phyloP scores from a whole-genome alignment of 2,797 vertebrate species.

The Tragopan temminckii region DNA sequence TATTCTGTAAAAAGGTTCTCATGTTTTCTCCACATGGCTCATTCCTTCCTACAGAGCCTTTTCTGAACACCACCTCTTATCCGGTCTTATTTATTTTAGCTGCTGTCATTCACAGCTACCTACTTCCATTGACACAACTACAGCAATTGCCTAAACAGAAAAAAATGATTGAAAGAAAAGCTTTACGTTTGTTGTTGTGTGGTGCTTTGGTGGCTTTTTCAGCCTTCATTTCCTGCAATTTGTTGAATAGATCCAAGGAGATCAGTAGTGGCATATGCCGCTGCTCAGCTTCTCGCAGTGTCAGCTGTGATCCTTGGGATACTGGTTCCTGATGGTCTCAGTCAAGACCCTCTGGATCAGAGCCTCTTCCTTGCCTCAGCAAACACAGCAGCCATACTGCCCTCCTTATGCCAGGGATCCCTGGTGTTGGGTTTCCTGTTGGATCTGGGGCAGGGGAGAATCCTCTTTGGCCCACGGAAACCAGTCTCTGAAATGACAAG shows the following conservation, averaged over 20 bases:
- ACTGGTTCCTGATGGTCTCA: not conserved
- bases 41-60: slow-evolving; percentile 27
- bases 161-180: not conserved
- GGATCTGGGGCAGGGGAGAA: not conserved
- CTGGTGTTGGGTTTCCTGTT: not conserved
- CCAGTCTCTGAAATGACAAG: not conserved
- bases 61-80: not conserved
- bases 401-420: not conserved
- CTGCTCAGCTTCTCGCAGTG: not conserved
- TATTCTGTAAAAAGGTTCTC: not conserved
- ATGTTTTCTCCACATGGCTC: not conserved
- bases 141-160: not conserved
- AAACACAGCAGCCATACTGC: too few relatives aligned
- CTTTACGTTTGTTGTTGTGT: not conserved
- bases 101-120: not conserved
- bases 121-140: not conserved
- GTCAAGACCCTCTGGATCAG: not conserved
- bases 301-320: not conserved
- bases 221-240: not conserved
- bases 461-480: not conserved
- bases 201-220: not conserved
- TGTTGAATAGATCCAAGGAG: not conserved
- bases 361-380: not conserved
- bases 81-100: not conserved
- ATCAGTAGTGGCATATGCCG: not conserved